phyloP scores from a whole-genome alignment of 2,797 vertebrate species.

The Cryptoblepharus egeriae region DNA sequence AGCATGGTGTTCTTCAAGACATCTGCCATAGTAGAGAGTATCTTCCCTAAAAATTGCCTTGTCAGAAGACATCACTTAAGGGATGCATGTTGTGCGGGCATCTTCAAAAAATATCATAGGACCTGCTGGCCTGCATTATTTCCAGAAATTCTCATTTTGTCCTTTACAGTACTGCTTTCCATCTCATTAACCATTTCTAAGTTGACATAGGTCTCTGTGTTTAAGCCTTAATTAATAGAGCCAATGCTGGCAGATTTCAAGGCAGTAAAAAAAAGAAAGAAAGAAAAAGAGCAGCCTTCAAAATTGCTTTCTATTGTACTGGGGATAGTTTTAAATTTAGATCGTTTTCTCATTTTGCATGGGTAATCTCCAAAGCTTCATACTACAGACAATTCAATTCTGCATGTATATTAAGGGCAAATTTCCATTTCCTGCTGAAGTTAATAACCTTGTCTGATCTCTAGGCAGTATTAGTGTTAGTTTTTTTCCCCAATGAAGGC shows the following conservation, averaged over 20 bases:
- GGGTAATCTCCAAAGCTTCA: conserved; percentile 70
- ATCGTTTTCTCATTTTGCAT: conserved; percentile 72
- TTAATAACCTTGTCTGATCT: conserved; percentile 71
- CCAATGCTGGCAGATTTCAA: conserved; percentile 60
- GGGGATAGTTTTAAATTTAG: conserved; percentile 73
- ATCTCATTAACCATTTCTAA: conserved; percentile 64
- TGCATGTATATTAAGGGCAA: conserved; percentile 68
- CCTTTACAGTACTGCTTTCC: conserved; percentile 57
- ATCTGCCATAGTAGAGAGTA: conserved; percentile 34
- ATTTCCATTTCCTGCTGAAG: conserved; percentile 71
- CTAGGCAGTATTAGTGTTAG: conserved; percentile 55
- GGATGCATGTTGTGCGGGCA: conserved; percentile 11
- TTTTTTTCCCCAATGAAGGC: conserved; percentile 64
- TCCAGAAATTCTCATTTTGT: conserved; percentile 49
- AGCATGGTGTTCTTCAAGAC: conserved; percentile 11
- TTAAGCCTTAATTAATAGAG: conserved; percentile 73
- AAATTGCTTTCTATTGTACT: conserved; percentile 69
- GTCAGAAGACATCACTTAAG: conserved; percentile 21
- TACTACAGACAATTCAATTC: conserved; percentile 75
- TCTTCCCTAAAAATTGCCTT: conserved; percentile 21
- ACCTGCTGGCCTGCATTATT: conserved; percentile 38
- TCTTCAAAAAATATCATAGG: conserved; percentile 21
- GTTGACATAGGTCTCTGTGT: conserved; percentile 53
- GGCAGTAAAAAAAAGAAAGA: conserved; percentile 57
- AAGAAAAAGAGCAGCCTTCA: conserved; percentile 49